Percentiles rank a stretch among this genome's conserved stretches.
phyloP scores from a whole-genome alignment of 2,113 vertebrate species.

The Sander vitreus region DNA sequence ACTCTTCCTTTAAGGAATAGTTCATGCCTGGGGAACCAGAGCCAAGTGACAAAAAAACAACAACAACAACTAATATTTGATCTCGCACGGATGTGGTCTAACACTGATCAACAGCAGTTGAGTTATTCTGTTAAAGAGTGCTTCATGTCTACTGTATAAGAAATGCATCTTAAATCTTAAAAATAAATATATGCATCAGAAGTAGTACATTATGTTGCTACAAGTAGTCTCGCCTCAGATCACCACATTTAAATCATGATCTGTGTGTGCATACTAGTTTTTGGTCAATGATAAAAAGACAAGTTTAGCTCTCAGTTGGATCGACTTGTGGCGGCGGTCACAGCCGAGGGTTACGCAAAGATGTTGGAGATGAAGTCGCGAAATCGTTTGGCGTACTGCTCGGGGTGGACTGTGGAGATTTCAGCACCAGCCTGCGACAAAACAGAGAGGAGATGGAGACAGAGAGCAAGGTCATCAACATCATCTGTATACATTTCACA shows the following conservation, averaged over 20 bases:
- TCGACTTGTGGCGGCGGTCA: not conserved
- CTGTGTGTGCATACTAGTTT: conserved; percentile 37
- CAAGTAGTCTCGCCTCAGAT: conserved; percentile 46
- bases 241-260: conserved; percentile 22
- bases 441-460: not conserved
- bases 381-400: conserved; percentile 92
- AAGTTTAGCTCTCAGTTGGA: conserved; percentile 29
- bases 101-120: conserved; percentile 60
- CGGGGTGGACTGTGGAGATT: conserved; percentile 92
- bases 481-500: not conserved
- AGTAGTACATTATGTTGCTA: conserved; percentile 67
- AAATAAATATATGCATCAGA: conserved; percentile 78
- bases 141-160: conserved; percentile 38
- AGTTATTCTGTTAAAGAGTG: conserved; percentile 50
- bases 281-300: conserved; percentile 40
- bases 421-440: conserved; percentile 90
- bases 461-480: not conserved
- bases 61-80: not conserved
- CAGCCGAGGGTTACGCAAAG: conserved; percentile 82
- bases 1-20: conserved; percentile 5
- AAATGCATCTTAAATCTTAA: conserved; percentile 61
- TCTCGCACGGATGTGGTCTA: conserved; percentile 21
- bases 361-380: conserved; percentile 92
- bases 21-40: not conserved
- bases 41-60: conserved; percentile 1